phyloP scores from a whole-genome alignment of 2,113 vertebrate genomes.

The Seriola quinqueradiata region DNA sequence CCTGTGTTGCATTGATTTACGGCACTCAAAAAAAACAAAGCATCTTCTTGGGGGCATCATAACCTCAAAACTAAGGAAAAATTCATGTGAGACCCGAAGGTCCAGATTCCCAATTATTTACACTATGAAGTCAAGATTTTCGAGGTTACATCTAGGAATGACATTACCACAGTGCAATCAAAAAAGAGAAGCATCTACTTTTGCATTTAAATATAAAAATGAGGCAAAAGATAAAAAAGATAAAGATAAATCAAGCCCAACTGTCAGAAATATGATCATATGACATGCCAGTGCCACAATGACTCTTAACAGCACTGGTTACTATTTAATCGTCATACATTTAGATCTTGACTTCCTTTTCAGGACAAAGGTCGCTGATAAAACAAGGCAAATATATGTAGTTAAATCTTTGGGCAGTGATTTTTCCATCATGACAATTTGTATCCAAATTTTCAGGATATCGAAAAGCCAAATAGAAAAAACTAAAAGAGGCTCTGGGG shows the following conservation, averaged over 20 bases:
- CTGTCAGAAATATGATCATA: slow-evolving; percentile 1
- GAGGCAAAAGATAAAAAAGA: neutral
- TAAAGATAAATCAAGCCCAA: neutral
- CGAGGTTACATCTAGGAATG: slow-evolving; percentile 41
- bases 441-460: slow-evolving; percentile 12
- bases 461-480: slow-evolving; percentile 41
- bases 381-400: neutral
- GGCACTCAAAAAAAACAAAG: slow-evolving; percentile 76
- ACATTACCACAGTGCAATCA: slow-evolving; percentile 25
- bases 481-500: slow-evolving; percentile 30
- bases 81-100: slow-evolving; percentile 26
- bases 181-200: slow-evolving; percentile 14
- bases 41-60: slow-evolving; percentile 67
- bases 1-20: slow-evolving; percentile 82
- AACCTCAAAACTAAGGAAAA: slow-evolving; percentile 60
- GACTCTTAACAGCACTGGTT: slow-evolving; percentile 11
- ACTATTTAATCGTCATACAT: slow-evolving; percentile 9
- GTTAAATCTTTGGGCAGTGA: slow-evolving; percentile 33
- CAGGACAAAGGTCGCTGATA: slow-evolving; percentile 15
- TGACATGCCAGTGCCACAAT: neutral
- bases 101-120: slow-evolving; percentile 41
- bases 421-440: neutral
- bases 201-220: slow-evolving; percentile 24
- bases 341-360: slow-evolving; percentile 58
- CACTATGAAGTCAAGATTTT: slow-evolving; percentile 50